Percentiles rank a stretch among this genome's conserved stretches.
Evolutionary conservation across 2,113 vertebrate species (phyloP).

Genomic region (Scomber colias): DNA sequence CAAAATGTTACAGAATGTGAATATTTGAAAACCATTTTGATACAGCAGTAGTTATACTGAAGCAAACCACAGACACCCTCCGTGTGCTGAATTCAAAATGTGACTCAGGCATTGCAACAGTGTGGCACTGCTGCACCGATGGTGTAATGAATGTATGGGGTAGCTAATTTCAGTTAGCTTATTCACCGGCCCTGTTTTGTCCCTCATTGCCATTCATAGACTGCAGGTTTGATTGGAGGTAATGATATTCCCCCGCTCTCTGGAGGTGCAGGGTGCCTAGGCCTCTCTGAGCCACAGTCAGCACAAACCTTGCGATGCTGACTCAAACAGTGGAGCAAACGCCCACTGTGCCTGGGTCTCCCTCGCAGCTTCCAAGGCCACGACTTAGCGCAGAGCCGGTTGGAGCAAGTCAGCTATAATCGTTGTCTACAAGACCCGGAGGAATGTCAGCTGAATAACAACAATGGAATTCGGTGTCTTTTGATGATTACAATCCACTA

Average conservation of each 20-base stretch:
- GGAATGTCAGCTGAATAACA: constrained; percentile 63
- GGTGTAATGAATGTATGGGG: constrained; percentile 46
- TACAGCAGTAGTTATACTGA: constrained; percentile 4
- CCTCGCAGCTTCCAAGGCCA: constrained; percentile 47
- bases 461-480: constrained; percentile 31
- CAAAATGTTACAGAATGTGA: constrained; percentile 10
- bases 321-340: constrained; percentile 61
- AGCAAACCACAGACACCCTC: constrained; percentile 28
- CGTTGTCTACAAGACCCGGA: constrained; percentile 17
- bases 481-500: constrained; percentile 26
- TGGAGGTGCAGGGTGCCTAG: constrained; percentile 37
- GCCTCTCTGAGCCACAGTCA: constrained; percentile 69
- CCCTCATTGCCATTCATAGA: constrained; percentile 72
- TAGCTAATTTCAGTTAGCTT: constrained; percentile 63
- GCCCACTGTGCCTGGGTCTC: constrained; percentile 42
- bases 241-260: constrained; percentile 72
- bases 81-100: constrained; percentile 42
- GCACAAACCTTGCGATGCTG: constrained; percentile 76
- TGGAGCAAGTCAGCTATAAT: constrained; percentile 71
- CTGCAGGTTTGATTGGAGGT: constrained; percentile 69
- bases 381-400: constrained; percentile 39
- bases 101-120: constrained; percentile 1
- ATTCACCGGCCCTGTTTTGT: constrained; percentile 30
- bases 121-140: not conserved
- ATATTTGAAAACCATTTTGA: constrained; percentile 36